A percentile compares a stretch with the other conserved stretches of the same genome.
Conservation (phyloP, 2,888 invertebrate genomes). For the Dryadula phaetusa region DNA sequence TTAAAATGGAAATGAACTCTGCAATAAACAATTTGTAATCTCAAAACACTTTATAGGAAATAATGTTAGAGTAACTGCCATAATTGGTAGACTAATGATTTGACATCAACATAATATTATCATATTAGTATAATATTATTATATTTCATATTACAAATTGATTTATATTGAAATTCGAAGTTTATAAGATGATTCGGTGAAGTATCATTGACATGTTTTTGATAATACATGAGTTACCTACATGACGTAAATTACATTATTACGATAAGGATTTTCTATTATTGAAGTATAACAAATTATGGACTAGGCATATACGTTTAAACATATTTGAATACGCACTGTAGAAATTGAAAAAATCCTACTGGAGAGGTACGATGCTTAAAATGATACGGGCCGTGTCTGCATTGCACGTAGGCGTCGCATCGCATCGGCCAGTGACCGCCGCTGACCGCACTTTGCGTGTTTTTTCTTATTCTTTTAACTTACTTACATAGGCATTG, state of each 20-base stretch:
- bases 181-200: too few relatives aligned
- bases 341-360: background rate
- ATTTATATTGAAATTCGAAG: too few relatives aligned
- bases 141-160: too few relatives aligned
- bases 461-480: background rate
- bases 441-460: conserved; percentile 43
- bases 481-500: background rate
- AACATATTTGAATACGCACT: too few relatives aligned
- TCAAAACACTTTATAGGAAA: conserved; percentile 37
- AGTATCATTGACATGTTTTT: too few relatives aligned
- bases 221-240: too few relatives aligned
- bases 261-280: too few relatives aligned
- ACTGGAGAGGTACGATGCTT: background rate
- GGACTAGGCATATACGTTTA: background rate
- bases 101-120: background rate
- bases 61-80: conserved; percentile 21
- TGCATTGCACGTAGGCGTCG: conserved; percentile 22
- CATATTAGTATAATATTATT: background rate
- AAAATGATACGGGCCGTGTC: conserved; percentile 2
- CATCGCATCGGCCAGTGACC: conserved; percentile 45
- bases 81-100: background rate
- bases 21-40: conserved; percentile 42
- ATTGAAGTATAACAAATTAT: background rate
- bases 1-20: conserved; percentile 30
- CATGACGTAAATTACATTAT: too few relatives aligned